Conservation (phyloP, 2,888 invertebrate species). For the Teinopalpus imperialis region DNA sequence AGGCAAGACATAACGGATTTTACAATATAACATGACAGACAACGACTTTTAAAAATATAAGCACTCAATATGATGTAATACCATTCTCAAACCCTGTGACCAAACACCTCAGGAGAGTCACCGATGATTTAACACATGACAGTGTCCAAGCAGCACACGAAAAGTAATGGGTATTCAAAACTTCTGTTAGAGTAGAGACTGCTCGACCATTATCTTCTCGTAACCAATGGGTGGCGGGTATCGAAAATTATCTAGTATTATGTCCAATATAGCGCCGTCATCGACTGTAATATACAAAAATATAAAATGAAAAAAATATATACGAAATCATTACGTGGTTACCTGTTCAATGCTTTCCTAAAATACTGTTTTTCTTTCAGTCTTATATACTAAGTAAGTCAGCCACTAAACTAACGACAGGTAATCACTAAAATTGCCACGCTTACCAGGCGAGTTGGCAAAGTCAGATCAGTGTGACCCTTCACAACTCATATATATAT, state of each 20-base stretch:
- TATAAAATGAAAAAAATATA: too few relatives aligned
- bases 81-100: slow-evolving; percentile 18
- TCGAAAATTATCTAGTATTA: slow-evolving; percentile 94
- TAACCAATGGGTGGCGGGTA: slow-evolving; percentile 93
- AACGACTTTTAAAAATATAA: slow-evolving; percentile 1
- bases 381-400: too few relatives aligned
- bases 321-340: too few relatives aligned
- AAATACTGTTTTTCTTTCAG: too few relatives aligned
- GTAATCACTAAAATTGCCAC: too few relatives aligned
- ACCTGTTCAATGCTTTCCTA: too few relatives aligned
- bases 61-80: slow-evolving; percentile 1
- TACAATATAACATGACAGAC: neutral
- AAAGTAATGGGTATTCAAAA: slow-evolving; percentile 21
- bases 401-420: too few relatives aligned
- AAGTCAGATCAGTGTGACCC: too few relatives aligned
- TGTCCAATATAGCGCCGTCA: slow-evolving; percentile 98
- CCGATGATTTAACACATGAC: slow-evolving; percentile 21
- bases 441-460: too few relatives aligned
- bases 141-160: slow-evolving; percentile 41
- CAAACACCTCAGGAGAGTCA: slow-evolving; percentile 7
- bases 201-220: slow-evolving; percentile 98
- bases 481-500: too few relatives aligned
- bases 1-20: neutral
- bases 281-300: slow-evolving; percentile 90
- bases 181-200: slow-evolving; percentile 92